A percentile compares a stretch with the other conserved stretches of the same genome.
These are phyloP conservation scores for Eubasilissa splendida DNA, from an alignment of 2,888 invertebrate species.

Conservation along the genomic window DNA sequence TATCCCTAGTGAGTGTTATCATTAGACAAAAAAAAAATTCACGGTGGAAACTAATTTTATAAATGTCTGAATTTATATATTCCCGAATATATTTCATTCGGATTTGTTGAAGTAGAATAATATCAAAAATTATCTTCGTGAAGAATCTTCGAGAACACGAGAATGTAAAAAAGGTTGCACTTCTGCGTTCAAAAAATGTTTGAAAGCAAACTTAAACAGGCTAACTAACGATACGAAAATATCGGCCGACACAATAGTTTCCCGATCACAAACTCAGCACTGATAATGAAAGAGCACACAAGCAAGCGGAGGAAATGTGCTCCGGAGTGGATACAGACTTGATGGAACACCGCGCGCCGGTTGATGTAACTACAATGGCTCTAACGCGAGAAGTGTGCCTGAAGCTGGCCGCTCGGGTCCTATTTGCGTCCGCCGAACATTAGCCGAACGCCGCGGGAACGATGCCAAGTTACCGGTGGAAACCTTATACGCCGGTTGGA, in stretches of 20 bases:
- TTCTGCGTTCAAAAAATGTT: no score
- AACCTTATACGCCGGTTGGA: conserved; percentile 50
- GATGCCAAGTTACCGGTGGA: conserved; percentile 64
- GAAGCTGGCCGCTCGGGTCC: conserved; percentile 62
- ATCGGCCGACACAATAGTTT: neutral
- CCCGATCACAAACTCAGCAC: conserved; percentile 6
- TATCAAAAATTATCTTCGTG: no score
- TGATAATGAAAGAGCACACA: conserved; percentile 10
- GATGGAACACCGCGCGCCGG: conserved; percentile 41
- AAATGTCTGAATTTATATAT: no score
- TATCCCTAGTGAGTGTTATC: no score
- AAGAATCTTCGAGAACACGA: neutral
- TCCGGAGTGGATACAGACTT: conserved; percentile 35
- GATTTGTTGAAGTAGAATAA: no score
- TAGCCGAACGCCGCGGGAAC: conserved; percentile 70
- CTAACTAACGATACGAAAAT: neutral
- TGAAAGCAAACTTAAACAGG: neutral
- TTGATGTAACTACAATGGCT: conserved; percentile 50
- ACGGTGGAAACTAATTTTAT: no score
- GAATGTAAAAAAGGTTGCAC: neutral
- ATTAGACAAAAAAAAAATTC: no score
- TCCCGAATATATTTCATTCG: no score
- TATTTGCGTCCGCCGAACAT: conserved; percentile 72
- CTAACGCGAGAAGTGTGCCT: conserved; percentile 16
- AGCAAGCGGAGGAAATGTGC: neutral